phyloP scores from a whole-genome alignment of 2,113 vertebrate genomes.

The Hyla sarda region DNA sequence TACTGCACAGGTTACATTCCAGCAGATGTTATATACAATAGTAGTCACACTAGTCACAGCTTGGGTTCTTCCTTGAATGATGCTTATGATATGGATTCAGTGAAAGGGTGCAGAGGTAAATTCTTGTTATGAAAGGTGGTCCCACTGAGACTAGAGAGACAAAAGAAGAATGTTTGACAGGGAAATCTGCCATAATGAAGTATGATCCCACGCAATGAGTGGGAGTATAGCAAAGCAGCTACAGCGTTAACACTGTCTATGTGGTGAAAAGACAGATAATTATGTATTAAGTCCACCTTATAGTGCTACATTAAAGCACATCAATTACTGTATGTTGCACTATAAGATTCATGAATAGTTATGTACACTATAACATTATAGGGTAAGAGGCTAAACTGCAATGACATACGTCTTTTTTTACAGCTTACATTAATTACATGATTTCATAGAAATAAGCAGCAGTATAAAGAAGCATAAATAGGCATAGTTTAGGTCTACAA shows the following conservation, averaged over 20 bases:
- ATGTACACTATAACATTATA: too few relatives aligned
- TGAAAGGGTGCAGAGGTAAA: slow-evolving; percentile 13
- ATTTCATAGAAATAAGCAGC: background rate
- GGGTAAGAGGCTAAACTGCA: too few relatives aligned
- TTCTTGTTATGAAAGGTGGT: slow-evolving; percentile 36
- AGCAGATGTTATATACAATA: slow-evolving; percentile 11
- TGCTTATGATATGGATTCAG: slow-evolving; percentile 31
- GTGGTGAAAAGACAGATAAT: background rate
- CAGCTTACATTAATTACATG: too few relatives aligned
- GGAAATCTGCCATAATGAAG: slow-evolving; percentile 30
- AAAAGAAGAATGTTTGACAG: slow-evolving; percentile 23
- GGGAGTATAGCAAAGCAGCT: slow-evolving; percentile 32
- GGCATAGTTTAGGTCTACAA: background rate
- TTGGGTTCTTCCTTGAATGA: background rate
- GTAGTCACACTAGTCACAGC: slow-evolving; percentile 15
- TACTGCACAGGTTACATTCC: slow-evolving; percentile 17
- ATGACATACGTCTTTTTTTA: too few relatives aligned
- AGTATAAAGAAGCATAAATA: background rate
- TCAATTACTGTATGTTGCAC: background rate
- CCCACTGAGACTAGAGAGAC: slow-evolving; percentile 24
- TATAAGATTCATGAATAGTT: too few relatives aligned
- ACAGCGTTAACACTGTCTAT: slow-evolving; percentile 26
- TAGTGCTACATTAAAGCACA: background rate
- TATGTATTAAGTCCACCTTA: slow-evolving; percentile 10
- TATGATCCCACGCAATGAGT: slow-evolving; percentile 44